phyloP scores from a whole-genome alignment of 2,113 vertebrate species.

The Nothobranchius kuhntae region DNA sequence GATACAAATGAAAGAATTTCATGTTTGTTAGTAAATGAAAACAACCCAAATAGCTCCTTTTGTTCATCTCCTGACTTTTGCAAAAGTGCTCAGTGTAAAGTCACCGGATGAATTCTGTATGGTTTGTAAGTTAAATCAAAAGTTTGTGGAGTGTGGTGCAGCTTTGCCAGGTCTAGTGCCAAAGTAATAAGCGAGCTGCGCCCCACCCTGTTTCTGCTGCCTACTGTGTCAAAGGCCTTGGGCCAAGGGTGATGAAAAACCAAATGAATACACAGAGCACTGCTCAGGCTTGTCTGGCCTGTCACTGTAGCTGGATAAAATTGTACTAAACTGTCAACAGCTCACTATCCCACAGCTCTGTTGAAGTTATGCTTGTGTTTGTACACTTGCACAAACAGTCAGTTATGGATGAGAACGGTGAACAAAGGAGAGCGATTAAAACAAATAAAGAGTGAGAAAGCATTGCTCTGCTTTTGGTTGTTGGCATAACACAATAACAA shows the following conservation, averaged over 20 bases:
- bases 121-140: constrained; percentile 1
- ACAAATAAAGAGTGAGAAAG: constrained; percentile 13
- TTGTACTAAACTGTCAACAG: constrained; percentile 51
- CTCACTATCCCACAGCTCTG: constrained; percentile 42
- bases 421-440: constrained; percentile 31
- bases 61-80: background rate
- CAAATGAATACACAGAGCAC: constrained; percentile 58
- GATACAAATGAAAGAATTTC: constrained; percentile 54
- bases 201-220: constrained; percentile 71
- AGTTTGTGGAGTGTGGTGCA: background rate
- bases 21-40: constrained; percentile 1
- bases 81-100: background rate
- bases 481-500: constrained; percentile 25
- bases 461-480: constrained; percentile 19
- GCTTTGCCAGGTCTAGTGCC: constrained; percentile 44
- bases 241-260: constrained; percentile 75
- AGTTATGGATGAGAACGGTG: constrained; percentile 13
- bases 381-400: constrained; percentile 14
- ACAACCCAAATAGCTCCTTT: background rate
- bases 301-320: constrained; percentile 59
- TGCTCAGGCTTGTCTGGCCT: constrained; percentile 83
- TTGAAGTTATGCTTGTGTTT: constrained; percentile 4
- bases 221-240: constrained; percentile 75
- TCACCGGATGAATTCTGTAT: background rate
- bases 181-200: constrained; percentile 39